phyloP scores from a whole-genome alignment of 2,888 invertebrate species.

The Scelioninae gen. 2 region DNA sequence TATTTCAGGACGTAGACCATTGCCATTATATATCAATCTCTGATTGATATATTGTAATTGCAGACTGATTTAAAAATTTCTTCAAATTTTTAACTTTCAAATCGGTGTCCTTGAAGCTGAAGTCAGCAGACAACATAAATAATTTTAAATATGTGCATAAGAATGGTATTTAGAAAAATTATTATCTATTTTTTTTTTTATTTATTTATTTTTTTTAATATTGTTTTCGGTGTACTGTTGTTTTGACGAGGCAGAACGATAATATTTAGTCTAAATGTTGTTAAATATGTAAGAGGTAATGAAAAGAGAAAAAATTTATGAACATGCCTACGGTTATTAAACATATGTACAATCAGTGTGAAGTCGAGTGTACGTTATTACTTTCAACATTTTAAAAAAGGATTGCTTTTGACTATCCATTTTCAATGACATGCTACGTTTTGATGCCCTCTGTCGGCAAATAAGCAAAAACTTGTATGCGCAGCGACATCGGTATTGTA shows the following conservation, averaged over 20 bases:
- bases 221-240: too few species aligned
- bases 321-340: constrained; percentile 36
- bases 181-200: too few species aligned
- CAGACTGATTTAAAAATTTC: too few species aligned
- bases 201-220: too few species aligned
- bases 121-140: too few species aligned
- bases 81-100: too few species aligned
- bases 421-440: not conserved
- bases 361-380: not conserved
- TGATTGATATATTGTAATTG: too few species aligned
- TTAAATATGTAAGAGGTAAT: constrained; percentile 10
- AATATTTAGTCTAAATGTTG: constrained; percentile 14
- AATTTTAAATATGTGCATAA: too few species aligned
- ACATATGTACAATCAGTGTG: constrained; percentile 13
- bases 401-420: constrained; percentile 2
- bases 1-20: too few species aligned
- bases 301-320: constrained; percentile 5
- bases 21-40: too few species aligned
- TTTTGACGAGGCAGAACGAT: constrained; percentile 14
- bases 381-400: not conserved
- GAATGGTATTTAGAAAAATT: too few species aligned
- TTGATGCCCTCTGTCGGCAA: not conserved
- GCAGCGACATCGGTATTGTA: not conserved
- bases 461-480: not conserved
- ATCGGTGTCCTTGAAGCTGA: too few species aligned